phyloP scores from a whole-genome alignment of 2,888 invertebrate species.

The Phaedon cochleariae region DNA sequence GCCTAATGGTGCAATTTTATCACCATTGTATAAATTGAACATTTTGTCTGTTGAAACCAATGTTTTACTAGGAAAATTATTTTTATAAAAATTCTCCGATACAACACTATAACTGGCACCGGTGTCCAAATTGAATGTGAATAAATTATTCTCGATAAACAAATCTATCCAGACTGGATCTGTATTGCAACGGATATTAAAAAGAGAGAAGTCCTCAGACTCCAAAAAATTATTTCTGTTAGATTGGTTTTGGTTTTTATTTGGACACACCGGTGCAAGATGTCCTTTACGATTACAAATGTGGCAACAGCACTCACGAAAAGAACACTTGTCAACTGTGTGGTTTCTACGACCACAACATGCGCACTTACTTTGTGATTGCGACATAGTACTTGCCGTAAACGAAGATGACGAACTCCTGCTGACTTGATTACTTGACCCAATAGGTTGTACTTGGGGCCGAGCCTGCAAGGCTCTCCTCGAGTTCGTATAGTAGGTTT shows the following conservation, averaged over 20 bases:
- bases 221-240: background rate
- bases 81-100: background rate
- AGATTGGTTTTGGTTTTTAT: background rate
- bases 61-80: background rate
- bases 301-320: slow-evolving; percentile 9
- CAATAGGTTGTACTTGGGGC: too few relatives aligned
- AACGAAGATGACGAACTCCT: too few relatives aligned
- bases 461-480: too few relatives aligned
- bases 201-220: background rate
- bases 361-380: too few relatives aligned
- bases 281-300: slow-evolving; percentile 17
- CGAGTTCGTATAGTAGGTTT: too few relatives aligned
- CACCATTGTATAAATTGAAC: background rate
- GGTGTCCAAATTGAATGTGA: background rate
- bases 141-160: background rate
- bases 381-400: too few relatives aligned
- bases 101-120: background rate
- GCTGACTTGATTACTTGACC: too few relatives aligned
- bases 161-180: background rate
- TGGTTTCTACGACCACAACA: background rate
- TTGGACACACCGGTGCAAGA: slow-evolving; percentile 18
- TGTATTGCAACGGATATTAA: background rate
- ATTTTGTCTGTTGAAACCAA: background rate
- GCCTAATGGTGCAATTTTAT: too few relatives aligned
- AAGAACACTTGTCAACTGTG: slow-evolving; percentile 7